Evolutionary conservation across 2,113 vertebrate species (phyloP).

Genomic region (Bujurquina vittata): DNA sequence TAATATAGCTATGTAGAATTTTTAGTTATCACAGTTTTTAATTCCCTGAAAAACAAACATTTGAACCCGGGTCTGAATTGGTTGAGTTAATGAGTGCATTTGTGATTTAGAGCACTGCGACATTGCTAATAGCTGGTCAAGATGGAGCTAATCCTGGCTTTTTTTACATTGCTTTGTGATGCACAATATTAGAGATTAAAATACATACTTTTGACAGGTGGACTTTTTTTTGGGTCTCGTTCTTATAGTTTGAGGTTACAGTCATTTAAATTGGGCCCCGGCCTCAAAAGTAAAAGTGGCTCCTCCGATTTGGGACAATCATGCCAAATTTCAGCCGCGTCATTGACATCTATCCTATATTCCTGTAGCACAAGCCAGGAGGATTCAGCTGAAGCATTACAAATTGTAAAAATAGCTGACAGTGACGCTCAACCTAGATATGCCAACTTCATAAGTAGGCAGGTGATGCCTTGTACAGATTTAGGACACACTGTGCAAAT

Average conservation of each 20-base stretch:
- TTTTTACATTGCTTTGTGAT: background rate
- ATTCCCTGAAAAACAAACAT: background rate
- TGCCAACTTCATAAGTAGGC: conserved; percentile 42
- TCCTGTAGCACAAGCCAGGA: conserved; percentile 16
- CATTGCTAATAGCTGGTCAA: background rate
- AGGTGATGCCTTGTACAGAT: conserved; percentile 59
- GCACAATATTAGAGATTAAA: background rate
- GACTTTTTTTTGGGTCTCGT: background rate
- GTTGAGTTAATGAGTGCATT: background rate
- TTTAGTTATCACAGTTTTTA: background rate
- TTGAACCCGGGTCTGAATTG: background rate
- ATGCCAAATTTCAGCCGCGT: conserved; percentile 22
- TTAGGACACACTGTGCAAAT: conserved; percentile 58
- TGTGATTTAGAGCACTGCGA: background rate
- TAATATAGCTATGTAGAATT: background rate
- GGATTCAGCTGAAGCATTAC: conserved; percentile 48
- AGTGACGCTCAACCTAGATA: conserved; percentile 64
- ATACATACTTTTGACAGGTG: background rate
- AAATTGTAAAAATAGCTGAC: conserved; percentile 65
- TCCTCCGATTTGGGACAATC: conserved; percentile 23
- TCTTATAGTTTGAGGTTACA: background rate
- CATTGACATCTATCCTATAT: conserved; percentile 23
- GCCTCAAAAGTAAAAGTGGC: background rate
- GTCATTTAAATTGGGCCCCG: background rate
- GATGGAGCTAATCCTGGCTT: background rate